Conservation (phyloP, 2,888 invertebrate genomes). For the Microctonus aethiopoides region DNA sequence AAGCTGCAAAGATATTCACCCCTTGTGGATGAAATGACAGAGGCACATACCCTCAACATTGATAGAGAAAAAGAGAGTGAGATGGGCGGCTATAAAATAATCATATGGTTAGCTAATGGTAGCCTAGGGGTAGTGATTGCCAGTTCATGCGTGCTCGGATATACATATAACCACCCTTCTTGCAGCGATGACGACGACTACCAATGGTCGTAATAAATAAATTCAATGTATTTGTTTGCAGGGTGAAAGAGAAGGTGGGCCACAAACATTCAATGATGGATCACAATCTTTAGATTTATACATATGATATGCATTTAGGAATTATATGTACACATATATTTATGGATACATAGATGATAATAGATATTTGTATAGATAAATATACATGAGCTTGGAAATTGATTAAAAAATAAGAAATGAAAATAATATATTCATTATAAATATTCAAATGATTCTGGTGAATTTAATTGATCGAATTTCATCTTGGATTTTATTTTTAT, state of each 20-base stretch:
- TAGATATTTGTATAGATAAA: neutral
- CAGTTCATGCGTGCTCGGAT: conserved; percentile 50
- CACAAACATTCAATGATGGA: conserved; percentile 66
- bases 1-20: conserved; percentile 58
- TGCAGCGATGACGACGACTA: conserved; percentile 35
- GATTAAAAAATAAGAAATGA: neutral
- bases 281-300: conserved; percentile 55
- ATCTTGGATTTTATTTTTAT: too few species aligned
- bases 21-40: conserved; percentile 30
- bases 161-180: conserved; percentile 30
- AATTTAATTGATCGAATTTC: too few species aligned
- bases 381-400: conserved; percentile 3
- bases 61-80: neutral
- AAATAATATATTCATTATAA: too few species aligned
- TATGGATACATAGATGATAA: too few species aligned
- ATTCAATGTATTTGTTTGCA: conserved; percentile 63
- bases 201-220: conserved; percentile 63
- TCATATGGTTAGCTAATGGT: conserved; percentile 68
- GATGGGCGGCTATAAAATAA: conserved; percentile 63
- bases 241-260: conserved; percentile 40
- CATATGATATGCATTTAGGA: neutral
- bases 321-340: neutral
- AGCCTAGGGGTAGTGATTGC: conserved; percentile 59
- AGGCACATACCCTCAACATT: conserved; percentile 31
- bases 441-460: too few species aligned